Evolutionary conservation across 1,140 invertebrate genomes (phyloP).

Genomic region (Potamilus streckersoni): DNA sequence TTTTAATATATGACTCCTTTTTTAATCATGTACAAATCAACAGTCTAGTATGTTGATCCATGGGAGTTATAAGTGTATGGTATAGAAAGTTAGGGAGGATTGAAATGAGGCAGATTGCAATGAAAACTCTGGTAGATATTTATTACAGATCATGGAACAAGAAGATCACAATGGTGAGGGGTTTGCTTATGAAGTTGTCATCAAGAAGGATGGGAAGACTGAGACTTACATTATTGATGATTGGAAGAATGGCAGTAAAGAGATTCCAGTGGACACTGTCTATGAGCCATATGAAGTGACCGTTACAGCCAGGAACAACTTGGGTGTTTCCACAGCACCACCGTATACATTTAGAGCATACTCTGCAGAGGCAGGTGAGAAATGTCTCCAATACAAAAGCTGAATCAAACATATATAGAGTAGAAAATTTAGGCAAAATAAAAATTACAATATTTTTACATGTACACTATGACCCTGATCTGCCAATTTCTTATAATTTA

Average conservation of each 20-base stretch:
- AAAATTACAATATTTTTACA: no score
- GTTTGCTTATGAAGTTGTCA: conserved; percentile 38
- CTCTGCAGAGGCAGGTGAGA: conserved; percentile 51
- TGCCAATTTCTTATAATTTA: not conserved
- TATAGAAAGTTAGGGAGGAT: no score
- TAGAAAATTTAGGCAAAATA: not conserved
- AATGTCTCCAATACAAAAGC: not conserved
- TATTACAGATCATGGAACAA: conserved; percentile 38
- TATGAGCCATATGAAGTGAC: conserved; percentile 42
- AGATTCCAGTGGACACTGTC: conserved; percentile 26
- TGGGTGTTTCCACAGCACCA: conserved; percentile 24
- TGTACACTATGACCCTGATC: not conserved
- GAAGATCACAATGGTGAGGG: conserved; percentile 42
- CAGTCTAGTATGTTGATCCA: no score
- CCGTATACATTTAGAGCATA: conserved; percentile 29
- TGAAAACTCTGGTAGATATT: not conserved
- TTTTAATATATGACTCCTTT: no score
- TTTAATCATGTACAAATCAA: no score
- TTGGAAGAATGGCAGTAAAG: conserved; percentile 30
- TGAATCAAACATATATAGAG: not conserved
- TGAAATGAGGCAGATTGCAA: no score
- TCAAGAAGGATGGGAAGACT: conserved; percentile 25
- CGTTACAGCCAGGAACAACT: conserved; percentile 38
- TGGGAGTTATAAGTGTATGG: no score
- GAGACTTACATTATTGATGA: conserved; percentile 14